Base-by-base conservation (phyloP, 2,797 vertebrate genomes). In the Aulostomus chinensis region DNA sequence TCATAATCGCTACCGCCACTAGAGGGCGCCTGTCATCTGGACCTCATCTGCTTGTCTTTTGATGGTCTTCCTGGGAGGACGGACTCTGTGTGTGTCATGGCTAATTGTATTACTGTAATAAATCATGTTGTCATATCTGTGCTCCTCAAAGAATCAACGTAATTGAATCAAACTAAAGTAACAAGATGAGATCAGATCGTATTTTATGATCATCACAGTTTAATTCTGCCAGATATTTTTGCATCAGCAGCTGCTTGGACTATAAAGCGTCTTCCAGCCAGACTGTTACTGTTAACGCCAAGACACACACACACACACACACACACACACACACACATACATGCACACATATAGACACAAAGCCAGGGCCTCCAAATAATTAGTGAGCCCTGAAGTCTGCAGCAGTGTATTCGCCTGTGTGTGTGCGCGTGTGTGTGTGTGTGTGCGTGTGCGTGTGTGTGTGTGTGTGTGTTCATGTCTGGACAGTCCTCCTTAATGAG, bases 401-500 rank as follows among this genome's bases (percentile, higher is more conserved):
- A 51, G 53, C 58, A 34, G 25, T 4, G 24, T 34, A 14, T 41
- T 24, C 40, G 68, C 55, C 65, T 69, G 48, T 39, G 47, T 57
- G 52, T 45, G 36, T 61, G 11, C 15, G 31, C 21, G 36, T 57
- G 20, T 46, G 11, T 43, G 45, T 40, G 29, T 54, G 56, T 39
- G 17, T 54, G 58, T 54, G 25, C 30, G 39, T 52, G 34, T 57
- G 36, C 63, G 57, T 30, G 34, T 42, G 35, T 49, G 50, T 29
- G 55, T 28, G 49, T 36, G 42, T 58, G 43, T 37, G 30, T 24
- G 38, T 43, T 25, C 11, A 28, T 34, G 33, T 71, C 39, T 65
- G 64, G 54, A 53, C 47, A 24, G 50, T 49, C 58, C 25, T 61
- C 66, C 59, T 63, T 83, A 84, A 84, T 86, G 77, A 86, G 81